Evolutionary conservation across 2,888 invertebrate species (phyloP), one percentile per base, ranked within the genome.

Genomic region (Hecatera dysodea): DNA sequence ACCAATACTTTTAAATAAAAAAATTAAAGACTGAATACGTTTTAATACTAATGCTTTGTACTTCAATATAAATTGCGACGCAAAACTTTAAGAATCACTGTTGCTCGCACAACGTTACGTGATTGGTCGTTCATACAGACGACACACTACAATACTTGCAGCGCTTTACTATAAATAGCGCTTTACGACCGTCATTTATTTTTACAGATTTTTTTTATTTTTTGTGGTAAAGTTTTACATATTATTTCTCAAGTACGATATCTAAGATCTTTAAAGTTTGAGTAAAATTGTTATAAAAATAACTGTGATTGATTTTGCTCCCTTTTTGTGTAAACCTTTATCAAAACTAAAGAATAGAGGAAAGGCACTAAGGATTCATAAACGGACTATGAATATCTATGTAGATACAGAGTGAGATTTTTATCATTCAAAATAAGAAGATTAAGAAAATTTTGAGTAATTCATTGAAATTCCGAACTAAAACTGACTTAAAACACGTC

Each of bases 71-170:
- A 50, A 64, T 53, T 56, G 50, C 33, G 29, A 22, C 27, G 22
- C 15, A 27, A 59, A 81, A 77, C 82, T 79, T 79, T 79, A 39
- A 67, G 72, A 81, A 65, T 19, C 79, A 44, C 82, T 79, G 82
- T 77, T 59, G 55, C 63, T 72, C 19, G 62, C 50, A 39, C 24
- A 36, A 27, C 17, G 50, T 6, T 27, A 24, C 46, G 12, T 62
- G 82, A 79, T 79, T 79, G 79, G 79, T 67, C 39, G 57, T 15
- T 19, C 44, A 24, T 42, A 46, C 29, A 39, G 4, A 29, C 46
- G n/a, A 59, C 36, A 59, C 36, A 22, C 52, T 9, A 66, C 11
- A 11, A 55, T 42, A 50, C 11, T 19, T 12, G 7, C 55, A 36
- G 11, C 79, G 78, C 79, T 81, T 62, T 55, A 55, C 3, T 17